Conservation (phyloP, 2,797 vertebrate genomes). For the Danio albolineatus region DNA sequence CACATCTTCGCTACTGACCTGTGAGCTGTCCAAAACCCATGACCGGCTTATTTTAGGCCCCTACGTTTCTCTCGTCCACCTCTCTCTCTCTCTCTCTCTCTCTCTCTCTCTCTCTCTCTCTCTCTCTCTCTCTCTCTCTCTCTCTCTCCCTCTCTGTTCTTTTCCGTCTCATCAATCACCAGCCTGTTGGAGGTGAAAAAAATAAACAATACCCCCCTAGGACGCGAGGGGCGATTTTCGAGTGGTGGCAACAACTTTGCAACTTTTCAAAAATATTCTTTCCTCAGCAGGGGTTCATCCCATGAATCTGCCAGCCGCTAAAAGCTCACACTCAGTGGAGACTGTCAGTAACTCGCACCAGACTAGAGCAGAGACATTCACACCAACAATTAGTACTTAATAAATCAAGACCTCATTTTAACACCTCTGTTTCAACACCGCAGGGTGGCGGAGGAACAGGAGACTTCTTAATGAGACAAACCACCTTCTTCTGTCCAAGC, state of each 20-base stretch:
- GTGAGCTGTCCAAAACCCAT: conserved; percentile 63
- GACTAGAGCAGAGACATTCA: conserved; percentile 77
- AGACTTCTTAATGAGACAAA: conserved; percentile 46
- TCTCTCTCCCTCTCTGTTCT: conserved; percentile 36
- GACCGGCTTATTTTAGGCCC: conserved; percentile 81
- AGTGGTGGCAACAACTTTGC: conserved; percentile 82
- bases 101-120: conserved; percentile 2
- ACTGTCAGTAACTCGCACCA: conserved; percentile 80
- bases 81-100: conserved; percentile 31
- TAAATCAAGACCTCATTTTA: conserved; percentile 80
- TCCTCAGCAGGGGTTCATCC: conserved; percentile 66
- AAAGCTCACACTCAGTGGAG: conserved; percentile 81
- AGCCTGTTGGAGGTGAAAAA: conserved; percentile 75
- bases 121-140: conserved; percentile 23
- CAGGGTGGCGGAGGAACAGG: conserved; percentile 45
- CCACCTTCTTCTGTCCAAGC: not conserved
- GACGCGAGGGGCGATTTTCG: conserved; percentile 76
- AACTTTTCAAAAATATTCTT: conserved; percentile 79
- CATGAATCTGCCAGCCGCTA: conserved; percentile 78
- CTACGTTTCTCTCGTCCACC: conserved; percentile 52
- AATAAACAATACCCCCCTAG: conserved; percentile 72
- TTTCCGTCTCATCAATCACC: conserved; percentile 80
- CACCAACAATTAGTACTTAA: conserved; percentile 84
- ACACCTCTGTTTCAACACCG: conserved; percentile 69
- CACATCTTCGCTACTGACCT: conserved; percentile 66